Evolutionary conservation across 2,888 invertebrate species (phyloP).

Genomic region (Sesamia inferens): DNA sequence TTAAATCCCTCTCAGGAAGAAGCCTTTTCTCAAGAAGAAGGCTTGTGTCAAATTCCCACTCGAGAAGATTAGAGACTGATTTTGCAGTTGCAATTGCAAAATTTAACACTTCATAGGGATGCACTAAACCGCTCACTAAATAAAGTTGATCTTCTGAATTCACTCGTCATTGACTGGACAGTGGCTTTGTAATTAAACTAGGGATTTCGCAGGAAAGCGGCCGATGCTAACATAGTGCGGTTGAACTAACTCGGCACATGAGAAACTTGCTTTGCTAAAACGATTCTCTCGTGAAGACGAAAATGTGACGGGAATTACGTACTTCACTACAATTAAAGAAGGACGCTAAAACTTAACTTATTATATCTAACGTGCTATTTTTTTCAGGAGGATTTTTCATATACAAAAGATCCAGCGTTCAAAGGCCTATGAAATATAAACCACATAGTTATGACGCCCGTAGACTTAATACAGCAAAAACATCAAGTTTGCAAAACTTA

Average conservation of each 20-base stretch:
- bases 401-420: background rate
- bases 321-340: constrained; percentile 12
- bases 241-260: constrained; percentile 28
- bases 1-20: too few relatives aligned
- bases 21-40: background rate
- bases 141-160: constrained; percentile 47
- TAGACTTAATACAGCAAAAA: constrained; percentile 12
- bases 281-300: constrained; percentile 8
- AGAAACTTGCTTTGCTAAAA: constrained; percentile 29
- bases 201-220: constrained; percentile 34
- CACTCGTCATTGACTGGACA: constrained; percentile 40
- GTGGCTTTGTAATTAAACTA: constrained; percentile 61
- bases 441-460: too few relatives aligned
- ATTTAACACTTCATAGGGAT: background rate
- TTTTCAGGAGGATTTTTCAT: background rate
- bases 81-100: background rate
- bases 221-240: constrained; percentile 34
- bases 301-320: constrained; percentile 17
- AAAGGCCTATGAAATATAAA: background rate
- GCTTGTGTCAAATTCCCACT: background rate
- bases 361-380: background rate
- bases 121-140: constrained; percentile 9
- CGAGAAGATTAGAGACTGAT: background rate
- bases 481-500: constrained; percentile 49
- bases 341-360: background rate